Evolutionary conservation across 2,797 vertebrate genomes (phyloP), one percentile per base, ranked within the genome.

Genomic region (Gallirallus australis): DNA sequence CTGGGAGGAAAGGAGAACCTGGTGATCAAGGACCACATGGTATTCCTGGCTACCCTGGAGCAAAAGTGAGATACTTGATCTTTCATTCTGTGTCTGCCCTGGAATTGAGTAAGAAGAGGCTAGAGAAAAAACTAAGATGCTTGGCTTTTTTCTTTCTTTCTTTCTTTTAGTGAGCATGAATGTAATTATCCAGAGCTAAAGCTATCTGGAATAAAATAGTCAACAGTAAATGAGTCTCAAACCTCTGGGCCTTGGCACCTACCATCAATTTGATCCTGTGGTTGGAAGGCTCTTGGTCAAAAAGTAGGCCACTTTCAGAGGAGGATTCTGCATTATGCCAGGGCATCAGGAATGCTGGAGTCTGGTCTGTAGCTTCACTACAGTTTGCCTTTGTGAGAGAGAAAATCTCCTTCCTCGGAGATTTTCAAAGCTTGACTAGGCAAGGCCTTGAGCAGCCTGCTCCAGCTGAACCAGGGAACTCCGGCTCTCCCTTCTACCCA

Each of bases 1-100:
- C 89, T 9, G 99, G 99, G 6, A 97, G 95, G 93, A 97, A 91
- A 93, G 98, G 98, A n/a, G 95, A 97, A 72, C 73, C 37, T 9
- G 99, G 99, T 71, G 99, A 99, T 91, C 98, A 98, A 69, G 99
- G 99, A 45, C 98, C 92, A 9, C 98, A 98, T 12, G 99, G 99
- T 12, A 96, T 98, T 90, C 90, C 96, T 9, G 99, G 99, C 33
- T 98, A 97, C 20, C 90, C 97, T 11, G 99, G 99, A 85, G 93
- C 81, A 90, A 97, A 98, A 97, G 98, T 98, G 73, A 98, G 98
- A 80, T 56, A 45, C 23, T 73, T 90, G 6, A 39, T 70, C 4
- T 86, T 79, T 84, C 31, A 21, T 85, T 64, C 25, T 30, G 2
- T 39, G 19, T 60, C 18, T 71, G 17, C 16, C n/a, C 23, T 69